Evolutionary conservation across 2,888 invertebrate species (phyloP), one percentile per base, ranked within the genome.

Genomic region (Lottia scabra): DNA sequence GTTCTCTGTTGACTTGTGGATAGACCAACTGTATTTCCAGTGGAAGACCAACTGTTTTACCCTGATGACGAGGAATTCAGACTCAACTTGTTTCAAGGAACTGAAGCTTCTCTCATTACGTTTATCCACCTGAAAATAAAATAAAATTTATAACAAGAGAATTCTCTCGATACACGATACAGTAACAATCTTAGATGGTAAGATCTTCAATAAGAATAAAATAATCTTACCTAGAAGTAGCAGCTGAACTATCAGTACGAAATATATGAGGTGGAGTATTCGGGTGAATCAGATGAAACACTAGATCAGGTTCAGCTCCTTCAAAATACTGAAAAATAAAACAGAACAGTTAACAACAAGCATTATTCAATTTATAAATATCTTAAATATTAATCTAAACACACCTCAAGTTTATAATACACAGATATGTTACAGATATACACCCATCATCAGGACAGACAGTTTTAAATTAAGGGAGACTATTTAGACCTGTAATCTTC

Each of bases 271-370:
- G 90, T 26, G 84, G 84, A 73, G 90, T 91, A 73, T 91, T 91
- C 63, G 81, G 82, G 81, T 92, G 92, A 1, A 87, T 88, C 43
- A 92, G 84, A 80, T 90, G 89, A 81, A 92, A 91, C 76, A 91
- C 84, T 66, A 91, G 84, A 70, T 87, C 87, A 1, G 89, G 85
- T 70, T 91, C 90, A 38, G 89, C 85, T 45, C 89, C 90, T 77
- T 91, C 91, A 78, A 84, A 87, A 72, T 81, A 83, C 87, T 90
- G 83, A 46, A 77, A 78, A 13, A 67, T 30, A 63, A 64, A 27
- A 19, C 23, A 12, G n/a, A n/a, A 62, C 38, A n/a, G 56, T 44
- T 30, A 63, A 62, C 2, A 67, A 5, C 8, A 10, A 67, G 1
- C 23, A 46, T 4, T 30, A n/a, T n/a, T n/a, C n/a, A n/a, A 26